A percentile compares a stretch with the other conserved stretches of the same genome.
Conservation (phyloP, 2,888 invertebrate genomes). For the Nipponacmea schrenckii region DNA sequence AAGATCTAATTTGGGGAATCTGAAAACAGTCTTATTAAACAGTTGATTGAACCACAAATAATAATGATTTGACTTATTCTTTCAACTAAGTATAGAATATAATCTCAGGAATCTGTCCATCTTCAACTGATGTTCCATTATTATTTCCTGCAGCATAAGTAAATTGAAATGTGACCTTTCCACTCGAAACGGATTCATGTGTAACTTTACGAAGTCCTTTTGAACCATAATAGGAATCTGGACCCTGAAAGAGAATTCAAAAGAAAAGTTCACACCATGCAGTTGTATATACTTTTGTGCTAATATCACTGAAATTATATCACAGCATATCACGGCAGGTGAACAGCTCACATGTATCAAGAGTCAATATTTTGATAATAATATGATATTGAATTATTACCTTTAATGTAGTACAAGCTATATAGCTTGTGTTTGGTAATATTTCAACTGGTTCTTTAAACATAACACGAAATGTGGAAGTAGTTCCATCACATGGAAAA, state of each 20-base stretch:
- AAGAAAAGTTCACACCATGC: too few relatives aligned
- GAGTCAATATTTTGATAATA: not conserved
- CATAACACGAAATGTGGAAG: slow-evolving; percentile 81
- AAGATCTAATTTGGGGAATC: too few relatives aligned
- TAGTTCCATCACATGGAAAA: slow-evolving; percentile 83
- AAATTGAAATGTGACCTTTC: slow-evolving; percentile 84
- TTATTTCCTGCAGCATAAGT: slow-evolving; percentile 87
- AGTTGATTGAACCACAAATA: not conserved
- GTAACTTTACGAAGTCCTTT: slow-evolving; percentile 81
- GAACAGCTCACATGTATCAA: too few relatives aligned
- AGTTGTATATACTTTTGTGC: too few relatives aligned
- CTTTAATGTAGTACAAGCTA: slow-evolving; percentile 82
- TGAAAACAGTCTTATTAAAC: too few relatives aligned
- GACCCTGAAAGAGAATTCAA: slow-evolving; percentile 73
- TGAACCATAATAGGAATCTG: slow-evolving; percentile 88
- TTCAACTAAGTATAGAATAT: slow-evolving; percentile 76
- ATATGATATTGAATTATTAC: slow-evolving; percentile 65
- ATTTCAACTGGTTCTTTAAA: slow-evolving; percentile 88
- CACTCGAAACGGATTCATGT: slow-evolving; percentile 79
- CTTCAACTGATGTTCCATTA: slow-evolving; percentile 86
- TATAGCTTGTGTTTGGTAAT: slow-evolving; percentile 81
- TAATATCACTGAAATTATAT: not conserved
- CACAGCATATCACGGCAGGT: too few relatives aligned
- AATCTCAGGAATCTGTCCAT: slow-evolving; percentile 88
- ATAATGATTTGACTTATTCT: not conserved